These are phyloP conservation scores for Agrotis puta DNA, from an alignment of 2,888 invertebrate species.

Conservation along the genomic window DNA sequence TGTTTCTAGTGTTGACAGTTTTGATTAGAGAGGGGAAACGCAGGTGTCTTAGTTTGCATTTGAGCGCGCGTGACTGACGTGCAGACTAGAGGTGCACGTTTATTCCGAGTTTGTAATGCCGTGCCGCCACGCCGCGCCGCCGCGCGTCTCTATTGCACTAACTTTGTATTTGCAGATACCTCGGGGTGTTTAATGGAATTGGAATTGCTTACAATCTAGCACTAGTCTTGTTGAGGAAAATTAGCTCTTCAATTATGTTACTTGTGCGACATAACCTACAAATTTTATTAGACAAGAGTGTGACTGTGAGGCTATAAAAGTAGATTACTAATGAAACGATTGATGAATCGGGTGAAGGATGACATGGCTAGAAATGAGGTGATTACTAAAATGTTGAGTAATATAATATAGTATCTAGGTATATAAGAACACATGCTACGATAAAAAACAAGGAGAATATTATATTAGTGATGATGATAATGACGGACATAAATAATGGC, in stretches of 20 bases:
- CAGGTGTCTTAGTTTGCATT: constrained; percentile 68
- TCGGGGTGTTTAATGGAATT: constrained; percentile 46
- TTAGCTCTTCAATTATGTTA: constrained; percentile 14
- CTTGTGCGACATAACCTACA: not conserved
- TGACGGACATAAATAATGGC: no score
- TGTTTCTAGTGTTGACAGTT: constrained; percentile 65
- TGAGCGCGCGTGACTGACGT: constrained; percentile 61
- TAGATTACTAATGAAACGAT: no score
- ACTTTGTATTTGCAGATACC: constrained; percentile 46
- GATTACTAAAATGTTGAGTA: no score
- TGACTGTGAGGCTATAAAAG: no score
- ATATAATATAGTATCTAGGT: no score
- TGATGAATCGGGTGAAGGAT: no score
- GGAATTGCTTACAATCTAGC: constrained; percentile 40
- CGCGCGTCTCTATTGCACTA: constrained; percentile 31
- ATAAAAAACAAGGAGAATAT: no score
- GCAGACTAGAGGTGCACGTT: constrained; percentile 46
- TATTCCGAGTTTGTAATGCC: constrained; percentile 44
- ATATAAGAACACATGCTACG: no score
- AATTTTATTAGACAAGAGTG: not conserved
- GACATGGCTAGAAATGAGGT: no score
- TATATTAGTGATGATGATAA: no score
- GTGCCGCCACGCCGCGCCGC: constrained; percentile 1
- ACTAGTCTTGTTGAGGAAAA: constrained; percentile 17
- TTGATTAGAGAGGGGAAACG: constrained; percentile 64